Evolutionary conservation across 2,113 vertebrate genomes (phyloP).

Genomic region (Polypterus senegalus): DNA sequence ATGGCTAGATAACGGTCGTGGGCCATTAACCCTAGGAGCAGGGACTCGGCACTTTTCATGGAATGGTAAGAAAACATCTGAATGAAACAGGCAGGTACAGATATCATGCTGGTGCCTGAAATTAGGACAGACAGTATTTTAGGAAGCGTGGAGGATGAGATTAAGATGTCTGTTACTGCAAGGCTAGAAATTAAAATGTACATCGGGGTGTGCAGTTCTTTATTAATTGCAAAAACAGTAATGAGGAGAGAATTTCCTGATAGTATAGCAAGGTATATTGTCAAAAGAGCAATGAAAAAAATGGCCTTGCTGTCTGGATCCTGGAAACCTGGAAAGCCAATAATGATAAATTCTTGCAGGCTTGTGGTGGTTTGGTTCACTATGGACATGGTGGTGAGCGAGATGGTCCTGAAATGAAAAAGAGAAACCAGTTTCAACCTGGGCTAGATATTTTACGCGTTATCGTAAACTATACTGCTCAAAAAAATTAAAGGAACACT

Average conservation of each 20-base stretch:
- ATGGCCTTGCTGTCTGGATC: constrained; percentile 21
- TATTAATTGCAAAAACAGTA: constrained; percentile 20
- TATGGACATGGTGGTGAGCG: constrained; percentile 4
- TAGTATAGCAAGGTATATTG: constrained; percentile 17
- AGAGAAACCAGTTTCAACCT: no score
- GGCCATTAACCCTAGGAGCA: constrained; percentile 32
- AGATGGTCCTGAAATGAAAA: no score
- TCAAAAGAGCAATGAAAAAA: constrained; percentile 19
- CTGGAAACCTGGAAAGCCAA: constrained; percentile 15
- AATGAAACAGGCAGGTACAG: constrained; percentile 24
- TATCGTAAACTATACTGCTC: no score
- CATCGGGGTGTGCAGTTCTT: constrained; percentile 28
- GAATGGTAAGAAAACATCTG: constrained; percentile 35
- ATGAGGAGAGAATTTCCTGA: constrained; percentile 26
- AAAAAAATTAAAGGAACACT: no score
- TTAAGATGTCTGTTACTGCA: constrained; percentile 26
- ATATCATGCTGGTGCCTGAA: constrained; percentile 25
- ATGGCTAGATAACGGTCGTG: constrained; percentile 32
- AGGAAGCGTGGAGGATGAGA: constrained; percentile 24
- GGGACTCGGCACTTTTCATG: constrained; percentile 23
- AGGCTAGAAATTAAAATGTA: constrained; percentile 33
- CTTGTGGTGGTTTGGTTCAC: constrained; percentile 16
- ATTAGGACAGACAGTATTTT: constrained; percentile 25
- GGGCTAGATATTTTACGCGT: no score
- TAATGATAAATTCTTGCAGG: constrained; percentile 27